Evolutionary conservation across 1,140 invertebrate genomes (phyloP).

Genomic region (Drosophila carrolli): DNA sequence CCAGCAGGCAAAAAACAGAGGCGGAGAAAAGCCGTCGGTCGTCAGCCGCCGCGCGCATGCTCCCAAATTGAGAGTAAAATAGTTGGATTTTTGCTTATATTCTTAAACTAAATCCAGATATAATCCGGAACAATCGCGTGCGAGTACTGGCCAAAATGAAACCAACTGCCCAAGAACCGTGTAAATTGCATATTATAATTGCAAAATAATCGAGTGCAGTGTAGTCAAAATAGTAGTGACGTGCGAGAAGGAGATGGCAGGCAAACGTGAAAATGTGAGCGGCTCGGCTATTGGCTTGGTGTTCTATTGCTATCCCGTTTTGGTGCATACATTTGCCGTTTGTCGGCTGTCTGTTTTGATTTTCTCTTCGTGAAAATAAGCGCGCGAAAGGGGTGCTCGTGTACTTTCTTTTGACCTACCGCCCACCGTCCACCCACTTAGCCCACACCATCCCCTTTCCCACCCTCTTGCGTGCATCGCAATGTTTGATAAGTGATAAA

Average conservation of each 20-base stretch:
- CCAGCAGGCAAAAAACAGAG: constrained; percentile 45
- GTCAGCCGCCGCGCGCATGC: constrained; percentile 42
- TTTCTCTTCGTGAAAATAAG: constrained; percentile 80
- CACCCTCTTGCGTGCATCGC: constrained; percentile 45
- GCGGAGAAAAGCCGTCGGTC: constrained; percentile 40
- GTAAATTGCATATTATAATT: constrained; percentile 57
- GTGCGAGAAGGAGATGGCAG: constrained; percentile 13
- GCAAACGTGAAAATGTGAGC: constrained; percentile 48
- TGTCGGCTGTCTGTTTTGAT: constrained; percentile 75
- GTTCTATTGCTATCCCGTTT: constrained; percentile 29
- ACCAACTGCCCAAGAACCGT: constrained; percentile 29
- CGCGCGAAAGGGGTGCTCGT: constrained; percentile 80
- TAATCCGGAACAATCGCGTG: constrained; percentile 13
- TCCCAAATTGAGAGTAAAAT: constrained; percentile 33
- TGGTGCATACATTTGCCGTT: constrained; percentile 25
- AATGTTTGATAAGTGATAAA: constrained; percentile 76
- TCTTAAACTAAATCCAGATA: not conserved
- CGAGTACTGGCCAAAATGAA: not conserved
- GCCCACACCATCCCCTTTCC: not conserved
- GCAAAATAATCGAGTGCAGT: constrained; percentile 54
- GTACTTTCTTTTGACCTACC: constrained; percentile 72
- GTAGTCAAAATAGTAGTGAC: constrained; percentile 39
- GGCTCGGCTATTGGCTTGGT: constrained; percentile 26
- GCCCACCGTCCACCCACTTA: constrained; percentile 2
- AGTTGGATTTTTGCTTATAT: constrained; percentile 7